Percentiles rank a stretch among this genome's conserved stretches.
Conservation (phyloP, 2,113 vertebrate species). For the Toxotes jaculatrix region DNA sequence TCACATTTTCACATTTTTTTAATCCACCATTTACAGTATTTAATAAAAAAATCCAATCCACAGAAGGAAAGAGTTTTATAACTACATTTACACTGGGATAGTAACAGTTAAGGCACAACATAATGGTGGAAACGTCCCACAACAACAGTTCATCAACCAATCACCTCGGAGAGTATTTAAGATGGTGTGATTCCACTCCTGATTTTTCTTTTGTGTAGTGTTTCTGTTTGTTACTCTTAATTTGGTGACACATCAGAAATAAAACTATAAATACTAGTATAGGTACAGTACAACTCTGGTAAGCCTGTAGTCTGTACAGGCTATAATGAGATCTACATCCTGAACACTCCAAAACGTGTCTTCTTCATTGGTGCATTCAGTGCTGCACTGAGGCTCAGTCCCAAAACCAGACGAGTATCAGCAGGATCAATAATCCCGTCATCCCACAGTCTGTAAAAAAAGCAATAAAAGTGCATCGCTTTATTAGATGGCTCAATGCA, state of each 20-base stretch:
- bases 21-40: constrained; percentile 43
- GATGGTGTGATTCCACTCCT: neutral
- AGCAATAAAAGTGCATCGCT: constrained; percentile 22
- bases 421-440: constrained; percentile 97
- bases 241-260: constrained; percentile 6
- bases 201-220: neutral
- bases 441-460: constrained; percentile 91
- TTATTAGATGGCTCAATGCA: constrained; percentile 31
- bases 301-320: neutral
- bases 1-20: constrained; percentile 28
- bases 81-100: constrained; percentile 39
- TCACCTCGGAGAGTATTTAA: neutral
- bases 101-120: constrained; percentile 73
- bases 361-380: constrained; percentile 92
- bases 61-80: constrained; percentile 8
- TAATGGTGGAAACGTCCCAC: constrained; percentile 40
- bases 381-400: constrained; percentile 93
- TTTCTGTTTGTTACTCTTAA: neutral
- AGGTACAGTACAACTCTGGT: constrained; percentile 1
- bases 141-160: constrained; percentile 17
- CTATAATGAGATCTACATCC: constrained; percentile 86
- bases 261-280: constrained; percentile 23
- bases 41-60: constrained; percentile 2
- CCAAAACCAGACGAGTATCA: constrained; percentile 94
- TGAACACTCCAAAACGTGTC: constrained; percentile 94